Evolutionary conservation across 2,888 invertebrate species (phyloP).

Genomic region (Tipula helvola): DNA sequence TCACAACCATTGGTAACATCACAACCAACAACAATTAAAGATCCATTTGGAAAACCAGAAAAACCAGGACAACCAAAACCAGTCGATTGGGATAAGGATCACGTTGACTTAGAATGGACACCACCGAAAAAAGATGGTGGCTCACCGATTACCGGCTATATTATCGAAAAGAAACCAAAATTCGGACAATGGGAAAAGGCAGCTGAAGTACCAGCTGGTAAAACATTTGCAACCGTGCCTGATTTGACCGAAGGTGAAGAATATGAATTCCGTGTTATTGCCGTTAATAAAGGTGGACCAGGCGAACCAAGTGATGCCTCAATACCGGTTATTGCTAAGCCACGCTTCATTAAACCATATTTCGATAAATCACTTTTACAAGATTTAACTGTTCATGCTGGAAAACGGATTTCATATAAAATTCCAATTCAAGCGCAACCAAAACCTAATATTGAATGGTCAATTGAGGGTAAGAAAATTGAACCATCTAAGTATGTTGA

Average conservation of each 20-base stretch:
- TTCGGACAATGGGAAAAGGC: slow-evolving; percentile 85
- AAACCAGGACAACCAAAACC: slow-evolving; percentile 87
- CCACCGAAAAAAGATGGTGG: slow-evolving; percentile 91
- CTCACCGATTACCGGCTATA: slow-evolving; percentile 75
- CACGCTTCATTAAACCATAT: slow-evolving; percentile 79
- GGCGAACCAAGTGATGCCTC: slow-evolving; percentile 91
- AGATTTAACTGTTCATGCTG: slow-evolving; percentile 85
- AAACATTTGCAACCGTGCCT: slow-evolving; percentile 65
- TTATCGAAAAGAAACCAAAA: slow-evolving; percentile 76
- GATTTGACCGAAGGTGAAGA: slow-evolving; percentile 84
- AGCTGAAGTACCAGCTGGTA: slow-evolving; percentile 58
- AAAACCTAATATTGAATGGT: slow-evolving; percentile 84
- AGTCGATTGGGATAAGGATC: slow-evolving; percentile 91
- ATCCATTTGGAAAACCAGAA: slow-evolving; percentile 83
- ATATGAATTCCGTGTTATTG: slow-evolving; percentile 83
- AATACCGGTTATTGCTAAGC: slow-evolving; percentile 71
- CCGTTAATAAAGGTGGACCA: slow-evolving; percentile 80
- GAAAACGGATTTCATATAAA: slow-evolving; percentile 86
- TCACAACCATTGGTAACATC: slow-evolving; percentile 70
- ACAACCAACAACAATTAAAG: slow-evolving; percentile 82
- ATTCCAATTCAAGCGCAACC: slow-evolving; percentile 94
- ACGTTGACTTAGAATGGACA: slow-evolving; percentile 93
- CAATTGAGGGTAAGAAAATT: slow-evolving; percentile 69
- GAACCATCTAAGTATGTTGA: slow-evolving; percentile 60
- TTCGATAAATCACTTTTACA: slow-evolving; percentile 78